These are phyloP conservation scores for Stenurella melanura DNA, from an alignment of 2,888 invertebrate genomes.

Conservation along the genomic window DNA sequence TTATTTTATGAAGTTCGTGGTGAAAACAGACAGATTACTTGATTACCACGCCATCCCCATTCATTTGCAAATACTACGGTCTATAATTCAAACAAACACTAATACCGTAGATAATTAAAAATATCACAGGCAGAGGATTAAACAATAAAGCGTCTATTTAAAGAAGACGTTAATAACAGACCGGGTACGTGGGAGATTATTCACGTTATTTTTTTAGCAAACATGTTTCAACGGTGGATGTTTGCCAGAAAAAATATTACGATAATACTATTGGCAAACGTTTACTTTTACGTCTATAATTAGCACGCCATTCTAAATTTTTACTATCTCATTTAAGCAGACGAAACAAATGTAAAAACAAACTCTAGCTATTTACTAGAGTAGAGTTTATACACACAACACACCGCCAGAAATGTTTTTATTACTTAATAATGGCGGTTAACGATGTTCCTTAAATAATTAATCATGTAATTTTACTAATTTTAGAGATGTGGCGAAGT, in stretches of 20 bases:
- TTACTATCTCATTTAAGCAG: constrained; percentile 40
- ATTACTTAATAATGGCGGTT: background rate
- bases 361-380: constrained; percentile 33
- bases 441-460: background rate
- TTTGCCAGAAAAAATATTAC: constrained; percentile 43
- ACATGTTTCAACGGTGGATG: constrained; percentile 10
- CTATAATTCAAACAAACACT: background rate
- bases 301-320: constrained; percentile 53
- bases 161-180: constrained; percentile 47
- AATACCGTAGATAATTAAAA: background rate
- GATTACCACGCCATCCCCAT: no score
- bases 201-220: constrained; percentile 31
- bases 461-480: background rate
- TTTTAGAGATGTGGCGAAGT: background rate
- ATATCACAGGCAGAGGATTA: constrained; percentile 30
- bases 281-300: constrained; percentile 53
- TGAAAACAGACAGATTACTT: no score
- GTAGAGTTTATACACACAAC: constrained; percentile 1
- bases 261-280: constrained; percentile 57
- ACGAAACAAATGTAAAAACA: constrained; percentile 44
- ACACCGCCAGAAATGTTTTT: background rate
- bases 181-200: constrained; percentile 39
- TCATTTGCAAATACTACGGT: no score
- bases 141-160: constrained; percentile 35
- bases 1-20: no score